Conservation (phyloP, 2,113 vertebrate species). For the Nansenia antarctica region DNA sequence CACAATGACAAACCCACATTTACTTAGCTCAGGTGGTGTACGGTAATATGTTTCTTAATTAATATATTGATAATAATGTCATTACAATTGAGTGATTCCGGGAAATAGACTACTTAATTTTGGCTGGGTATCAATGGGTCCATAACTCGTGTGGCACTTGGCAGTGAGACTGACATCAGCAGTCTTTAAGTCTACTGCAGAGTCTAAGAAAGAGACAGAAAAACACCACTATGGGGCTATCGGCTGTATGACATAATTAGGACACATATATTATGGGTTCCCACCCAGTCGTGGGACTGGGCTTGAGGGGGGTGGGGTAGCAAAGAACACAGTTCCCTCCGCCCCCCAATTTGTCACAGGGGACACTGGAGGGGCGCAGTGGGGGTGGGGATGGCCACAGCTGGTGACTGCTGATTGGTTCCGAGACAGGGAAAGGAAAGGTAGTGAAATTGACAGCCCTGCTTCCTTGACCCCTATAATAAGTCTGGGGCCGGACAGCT, state of each 20-base stretch:
- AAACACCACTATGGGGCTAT: neutral
- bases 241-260: neutral
- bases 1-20: too few relatives aligned
- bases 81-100: too few relatives aligned
- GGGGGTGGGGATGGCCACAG: neutral
- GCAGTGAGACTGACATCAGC: neutral
- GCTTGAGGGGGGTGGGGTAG: neutral
- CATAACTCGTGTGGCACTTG: neutral
- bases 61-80: too few relatives aligned
- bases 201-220: neutral
- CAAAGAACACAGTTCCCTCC: neutral
- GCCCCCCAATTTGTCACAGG: constrained; percentile 8
- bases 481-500: neutral
- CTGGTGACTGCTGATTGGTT: constrained; percentile 8
- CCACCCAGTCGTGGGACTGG: too few relatives aligned
- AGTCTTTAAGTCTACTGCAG: neutral
- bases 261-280: neutral
- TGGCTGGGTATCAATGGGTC: neutral
- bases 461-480: neutral
- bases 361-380: neutral
- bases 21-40: too few relatives aligned
- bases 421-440: neutral
- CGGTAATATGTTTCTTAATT: too few relatives aligned
- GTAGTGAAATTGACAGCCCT: neutral
- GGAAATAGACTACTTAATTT: too few relatives aligned